Evolutionary conservation across 2,797 vertebrate species (phyloP).

Genomic region (Prionace glauca): DNA sequence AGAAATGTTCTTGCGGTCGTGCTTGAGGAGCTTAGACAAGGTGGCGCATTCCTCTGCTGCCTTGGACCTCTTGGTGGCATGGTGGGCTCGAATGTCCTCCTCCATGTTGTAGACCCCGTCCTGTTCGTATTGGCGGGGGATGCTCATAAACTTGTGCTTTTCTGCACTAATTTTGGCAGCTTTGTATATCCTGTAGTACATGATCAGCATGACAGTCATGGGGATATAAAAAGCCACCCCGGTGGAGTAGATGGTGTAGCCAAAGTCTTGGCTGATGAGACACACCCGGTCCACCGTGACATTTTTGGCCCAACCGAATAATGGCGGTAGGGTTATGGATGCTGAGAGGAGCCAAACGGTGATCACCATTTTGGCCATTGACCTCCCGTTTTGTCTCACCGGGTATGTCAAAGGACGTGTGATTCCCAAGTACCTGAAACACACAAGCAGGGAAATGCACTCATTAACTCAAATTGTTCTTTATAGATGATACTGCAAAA

Average conservation of each 20-base stretch:
- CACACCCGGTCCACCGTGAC: constrained; percentile 56
- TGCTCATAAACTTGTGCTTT: constrained; percentile 58
- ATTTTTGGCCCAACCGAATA: constrained; percentile 63
- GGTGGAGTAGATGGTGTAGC: constrained; percentile 61
- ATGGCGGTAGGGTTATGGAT: constrained; percentile 59
- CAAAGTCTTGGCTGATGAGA: constrained; percentile 65
- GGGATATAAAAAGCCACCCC: constrained; percentile 64
- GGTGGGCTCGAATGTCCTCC: constrained; percentile 45
- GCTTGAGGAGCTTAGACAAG: constrained; percentile 56
- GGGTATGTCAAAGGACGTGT: constrained; percentile 59
- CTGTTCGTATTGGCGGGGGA: constrained; percentile 50
- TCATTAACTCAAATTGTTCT: not conserved
- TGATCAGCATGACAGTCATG: constrained; percentile 60
- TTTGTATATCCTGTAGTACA: constrained; percentile 61
- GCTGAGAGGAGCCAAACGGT: constrained; percentile 61
- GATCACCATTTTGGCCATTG: constrained; percentile 67
- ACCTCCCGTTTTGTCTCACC: constrained; percentile 56
- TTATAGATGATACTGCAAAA: not conserved
- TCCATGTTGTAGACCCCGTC: constrained; percentile 52
- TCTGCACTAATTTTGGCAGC: constrained; percentile 57
- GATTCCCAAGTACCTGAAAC: constrained; percentile 58
- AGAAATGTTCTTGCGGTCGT: constrained; percentile 60
- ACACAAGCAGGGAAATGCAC: fast-evolving
- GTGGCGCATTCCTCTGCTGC: constrained; percentile 54
- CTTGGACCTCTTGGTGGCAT: constrained; percentile 49